phyloP scores from a whole-genome alignment of 2,888 invertebrate species.

The Ophonus ardosiacus region DNA sequence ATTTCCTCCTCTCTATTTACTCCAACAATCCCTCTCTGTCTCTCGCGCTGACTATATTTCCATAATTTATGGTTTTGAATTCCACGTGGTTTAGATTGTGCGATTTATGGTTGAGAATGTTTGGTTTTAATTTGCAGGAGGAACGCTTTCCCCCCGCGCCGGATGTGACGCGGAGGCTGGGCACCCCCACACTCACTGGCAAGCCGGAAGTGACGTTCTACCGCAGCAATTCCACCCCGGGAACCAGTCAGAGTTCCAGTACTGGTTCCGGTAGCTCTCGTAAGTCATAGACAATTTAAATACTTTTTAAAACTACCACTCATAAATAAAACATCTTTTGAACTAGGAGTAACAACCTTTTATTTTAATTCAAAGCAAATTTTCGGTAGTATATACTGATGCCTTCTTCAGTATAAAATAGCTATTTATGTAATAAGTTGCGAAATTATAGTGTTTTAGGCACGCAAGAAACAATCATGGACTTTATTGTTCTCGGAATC shows the following conservation, averaged over 20 bases:
- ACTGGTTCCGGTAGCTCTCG: constrained; percentile 81
- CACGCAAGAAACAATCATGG: no score
- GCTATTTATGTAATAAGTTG: no score
- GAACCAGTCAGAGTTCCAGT: constrained; percentile 79
- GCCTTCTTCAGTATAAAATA: no score
- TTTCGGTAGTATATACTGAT: no score
- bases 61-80: neutral
- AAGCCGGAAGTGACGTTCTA: constrained; percentile 74
- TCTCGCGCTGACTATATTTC: neutral
- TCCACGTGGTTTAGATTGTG: neutral
- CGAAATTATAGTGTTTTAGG: no score
- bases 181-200: constrained; percentile 71
- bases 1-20: no score
- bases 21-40: no score
- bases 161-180: constrained; percentile 78
- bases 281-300: constrained; percentile 71
- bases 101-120: constrained; percentile 36
- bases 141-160: constrained; percentile 79
- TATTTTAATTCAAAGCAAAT: no score
- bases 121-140: constrained; percentile 71
- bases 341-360: no score
- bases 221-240: constrained; percentile 77
- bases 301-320: neutral
- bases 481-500: no score
- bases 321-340: no score